phyloP scores from a whole-genome alignment of 35 echinoderm and acorn worm genomes.

The Holothuria glaberrima region DNA sequence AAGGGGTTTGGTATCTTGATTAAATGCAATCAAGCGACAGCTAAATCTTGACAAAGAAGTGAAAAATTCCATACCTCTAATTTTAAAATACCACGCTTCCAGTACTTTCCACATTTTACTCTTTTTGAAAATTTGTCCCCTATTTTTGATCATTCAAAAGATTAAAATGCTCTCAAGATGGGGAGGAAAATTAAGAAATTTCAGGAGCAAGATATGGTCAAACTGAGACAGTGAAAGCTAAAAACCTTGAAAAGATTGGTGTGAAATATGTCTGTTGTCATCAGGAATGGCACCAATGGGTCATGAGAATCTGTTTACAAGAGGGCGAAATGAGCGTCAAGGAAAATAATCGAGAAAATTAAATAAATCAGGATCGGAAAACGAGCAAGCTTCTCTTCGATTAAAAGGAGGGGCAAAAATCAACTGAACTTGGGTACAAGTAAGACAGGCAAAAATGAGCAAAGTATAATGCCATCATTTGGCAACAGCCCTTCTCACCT shows the following conservation, averaged over 20 bases:
- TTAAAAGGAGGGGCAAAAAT: no score
- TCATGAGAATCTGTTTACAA: background rate
- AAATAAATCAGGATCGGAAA: no score
- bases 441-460: no score
- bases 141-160: slow-evolving; percentile 32
- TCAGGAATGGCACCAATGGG: background rate
- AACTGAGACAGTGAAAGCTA: background rate
- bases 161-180: slow-evolving; percentile 34
- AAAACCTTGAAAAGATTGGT: slow-evolving; percentile 5
- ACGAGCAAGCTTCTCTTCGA: no score
- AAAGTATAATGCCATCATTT: no score
- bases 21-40: slow-evolving; percentile 58
- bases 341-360: no score
- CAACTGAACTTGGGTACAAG: no score
- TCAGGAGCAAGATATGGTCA: slow-evolving; percentile 37
- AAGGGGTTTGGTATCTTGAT: slow-evolving; percentile 43
- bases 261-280: slow-evolving; percentile 54
- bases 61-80: slow-evolving; percentile 37
- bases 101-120: slow-evolving; percentile 47
- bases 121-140: slow-evolving; percentile 36
- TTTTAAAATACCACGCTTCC: slow-evolving; percentile 53
- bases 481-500: no score
- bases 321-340: no score
- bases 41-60: slow-evolving; percentile 35
- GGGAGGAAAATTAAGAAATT: slow-evolving; percentile 34